These are phyloP conservation scores for Bergia puertoricense DNA, from an alignment of 92 coral and sea anemone genomes.

Conservation along the genomic window DNA sequence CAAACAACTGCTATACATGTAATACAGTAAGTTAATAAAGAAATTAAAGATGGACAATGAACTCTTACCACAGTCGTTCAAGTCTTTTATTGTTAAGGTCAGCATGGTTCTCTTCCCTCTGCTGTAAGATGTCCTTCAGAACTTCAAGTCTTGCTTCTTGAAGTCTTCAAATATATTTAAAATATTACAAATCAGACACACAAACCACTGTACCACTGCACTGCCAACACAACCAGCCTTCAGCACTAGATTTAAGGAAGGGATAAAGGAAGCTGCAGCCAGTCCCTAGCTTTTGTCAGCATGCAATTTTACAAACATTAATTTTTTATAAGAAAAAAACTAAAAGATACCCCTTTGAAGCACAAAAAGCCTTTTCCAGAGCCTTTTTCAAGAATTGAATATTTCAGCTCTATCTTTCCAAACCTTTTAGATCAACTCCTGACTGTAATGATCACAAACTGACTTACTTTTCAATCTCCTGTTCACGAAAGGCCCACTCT, in stretches of 20 bases:
- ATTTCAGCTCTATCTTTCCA: too few relatives aligned
- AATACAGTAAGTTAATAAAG: too few relatives aligned
- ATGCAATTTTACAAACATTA: too few relatives aligned
- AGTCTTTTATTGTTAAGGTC: slow-evolving; percentile 86
- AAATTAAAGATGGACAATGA: neutral
- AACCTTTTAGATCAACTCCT: neutral
- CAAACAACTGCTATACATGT: neutral
- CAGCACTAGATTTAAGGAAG: too few relatives aligned
- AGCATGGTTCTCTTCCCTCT: slow-evolving; percentile 94
- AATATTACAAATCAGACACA: neutral
- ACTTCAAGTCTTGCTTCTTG: slow-evolving; percentile 96
- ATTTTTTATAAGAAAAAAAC: too few relatives aligned
- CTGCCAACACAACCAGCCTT: neutral
- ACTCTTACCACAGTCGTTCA: slow-evolving; percentile 86
- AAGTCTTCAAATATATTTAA: slow-evolving; percentile 50
- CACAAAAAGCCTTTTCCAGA: too few relatives aligned
- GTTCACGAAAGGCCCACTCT: slow-evolving; percentile 96
- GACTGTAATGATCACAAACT: neutral
- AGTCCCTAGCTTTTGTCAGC: too few relatives aligned
- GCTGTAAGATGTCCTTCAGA: slow-evolving; percentile 85
- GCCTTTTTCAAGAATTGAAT: too few relatives aligned
- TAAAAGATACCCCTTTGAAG: too few relatives aligned
- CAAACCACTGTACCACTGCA: neutral
- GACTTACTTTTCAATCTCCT: slow-evolving; percentile 93
- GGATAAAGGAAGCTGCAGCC: too few relatives aligned